These are phyloP conservation scores for Larimichthys crocea DNA, from an alignment of 2,113 vertebrate species.

Conservation along the genomic window DNA sequence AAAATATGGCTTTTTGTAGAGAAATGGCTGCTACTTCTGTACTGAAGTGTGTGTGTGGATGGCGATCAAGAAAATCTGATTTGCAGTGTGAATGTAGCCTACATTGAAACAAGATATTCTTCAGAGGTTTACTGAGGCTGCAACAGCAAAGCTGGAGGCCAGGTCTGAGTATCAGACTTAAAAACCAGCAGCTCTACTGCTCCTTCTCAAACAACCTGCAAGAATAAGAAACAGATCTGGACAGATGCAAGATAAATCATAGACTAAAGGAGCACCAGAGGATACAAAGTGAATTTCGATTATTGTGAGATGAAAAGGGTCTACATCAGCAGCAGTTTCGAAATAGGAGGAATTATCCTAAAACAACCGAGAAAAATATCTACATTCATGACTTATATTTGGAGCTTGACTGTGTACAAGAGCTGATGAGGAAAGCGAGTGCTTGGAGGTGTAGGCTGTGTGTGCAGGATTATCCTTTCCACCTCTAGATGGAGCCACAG, in stretches of 20 bases:
- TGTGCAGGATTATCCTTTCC: background rate
- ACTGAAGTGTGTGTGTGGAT: no score
- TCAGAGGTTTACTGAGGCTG: background rate
- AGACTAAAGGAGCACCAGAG: no score
- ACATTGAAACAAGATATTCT: background rate
- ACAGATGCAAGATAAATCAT: background rate
- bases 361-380: background rate
- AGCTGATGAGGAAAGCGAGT: background rate
- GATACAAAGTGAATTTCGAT: no score
- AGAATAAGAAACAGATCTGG: background rate
- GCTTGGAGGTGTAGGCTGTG: background rate
- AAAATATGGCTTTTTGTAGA: no score
- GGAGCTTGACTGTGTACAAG: background rate
- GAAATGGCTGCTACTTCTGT: no score
- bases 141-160: background rate
- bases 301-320: background rate
- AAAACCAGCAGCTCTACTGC: background rate
- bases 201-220: background rate
- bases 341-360: background rate
- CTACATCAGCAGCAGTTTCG: background rate
- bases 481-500: conserved; percentile 40
- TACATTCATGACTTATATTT: no score
- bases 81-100: no score
- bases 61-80: no score
- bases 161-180: background rate